These are phyloP conservation scores for Dusona sp. DNA, from an alignment of 2,888 invertebrate species.

Conservation along the genomic window DNA sequence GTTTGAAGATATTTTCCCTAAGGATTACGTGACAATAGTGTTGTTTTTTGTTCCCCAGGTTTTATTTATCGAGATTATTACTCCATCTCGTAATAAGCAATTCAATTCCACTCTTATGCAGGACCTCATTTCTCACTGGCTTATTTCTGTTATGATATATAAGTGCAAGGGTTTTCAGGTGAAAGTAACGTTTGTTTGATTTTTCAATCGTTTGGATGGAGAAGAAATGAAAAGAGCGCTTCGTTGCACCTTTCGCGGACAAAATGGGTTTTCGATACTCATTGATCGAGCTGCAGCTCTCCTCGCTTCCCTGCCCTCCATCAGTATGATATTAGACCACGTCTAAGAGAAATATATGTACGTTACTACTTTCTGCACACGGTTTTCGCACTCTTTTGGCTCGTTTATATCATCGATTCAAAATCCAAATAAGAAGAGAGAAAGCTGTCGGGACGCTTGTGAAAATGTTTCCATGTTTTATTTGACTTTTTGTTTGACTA, in stretches of 20 bases:
- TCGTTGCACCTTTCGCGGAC: neutral
- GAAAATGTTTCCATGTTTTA: slow-evolving; percentile 34
- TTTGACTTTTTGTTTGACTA: slow-evolving; percentile 9
- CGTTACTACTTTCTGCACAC: slow-evolving; percentile 14
- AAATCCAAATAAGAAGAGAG: slow-evolving; percentile 18
- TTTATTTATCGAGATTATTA: neutral
- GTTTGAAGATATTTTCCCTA: too few relatives aligned
- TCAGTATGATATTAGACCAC: neutral
- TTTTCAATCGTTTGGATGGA: neutral
- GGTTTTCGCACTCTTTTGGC: neutral
- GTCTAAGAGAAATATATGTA: neutral
- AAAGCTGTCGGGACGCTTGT: slow-evolving; percentile 30
- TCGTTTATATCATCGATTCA: neutral
- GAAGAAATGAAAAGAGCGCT: neutral
- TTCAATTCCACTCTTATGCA: neutral
- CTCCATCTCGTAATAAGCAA: neutral
- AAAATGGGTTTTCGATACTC: neutral
- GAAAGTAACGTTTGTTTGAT: neutral
- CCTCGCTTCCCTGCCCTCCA: too few relatives aligned
- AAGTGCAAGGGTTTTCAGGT: neutral
- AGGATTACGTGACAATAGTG: too few relatives aligned
- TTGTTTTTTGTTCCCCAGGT: neutral
- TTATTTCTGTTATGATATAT: neutral
- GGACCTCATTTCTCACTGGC: too few relatives aligned
- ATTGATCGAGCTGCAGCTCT: too few relatives aligned